These are phyloP conservation scores for Dipodomys stephensi DNA, from an alignment of 2,113 vertebrate genomes.

Conservation along the genomic window DNA sequence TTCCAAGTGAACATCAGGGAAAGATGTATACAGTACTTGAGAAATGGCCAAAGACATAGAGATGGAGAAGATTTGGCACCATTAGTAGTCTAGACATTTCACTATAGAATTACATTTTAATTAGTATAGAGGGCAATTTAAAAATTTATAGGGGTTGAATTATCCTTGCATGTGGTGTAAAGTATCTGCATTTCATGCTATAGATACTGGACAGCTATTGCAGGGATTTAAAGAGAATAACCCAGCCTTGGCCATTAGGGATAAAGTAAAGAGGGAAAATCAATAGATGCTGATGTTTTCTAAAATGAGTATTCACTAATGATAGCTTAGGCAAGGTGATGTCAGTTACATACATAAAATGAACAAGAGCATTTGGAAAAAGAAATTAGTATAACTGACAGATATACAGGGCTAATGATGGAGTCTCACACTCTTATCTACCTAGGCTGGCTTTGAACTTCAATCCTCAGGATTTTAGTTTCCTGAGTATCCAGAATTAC, in stretches of 20 bases:
- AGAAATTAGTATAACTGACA: not conserved
- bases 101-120: not conserved
- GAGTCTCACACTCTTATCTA: too few species aligned
- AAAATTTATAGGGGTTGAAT: not conserved
- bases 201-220: not conserved
- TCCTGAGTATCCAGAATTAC: too few species aligned
- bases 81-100: not conserved
- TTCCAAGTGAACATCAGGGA: not conserved
- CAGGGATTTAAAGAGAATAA: constrained; percentile 11
- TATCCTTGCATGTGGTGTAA: not conserved
- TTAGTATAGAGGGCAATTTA: not conserved
- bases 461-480: too few species aligned
- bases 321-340: constrained; percentile 12
- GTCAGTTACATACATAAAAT: not conserved
- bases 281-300: constrained; percentile 38
- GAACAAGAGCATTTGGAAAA: not conserved
- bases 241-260: not conserved
- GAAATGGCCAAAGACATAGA: not conserved
- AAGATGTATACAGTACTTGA: not conserved
- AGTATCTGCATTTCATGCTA: constrained; percentile 2
- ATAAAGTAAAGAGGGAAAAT: constrained; percentile 48
- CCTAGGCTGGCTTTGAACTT: too few species aligned
- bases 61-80: not conserved
- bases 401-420: not conserved
- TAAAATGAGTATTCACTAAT: constrained; percentile 49